Evolutionary conservation across 2,888 invertebrate genomes (phyloP).

Genomic region (Hetaerina titia): DNA sequence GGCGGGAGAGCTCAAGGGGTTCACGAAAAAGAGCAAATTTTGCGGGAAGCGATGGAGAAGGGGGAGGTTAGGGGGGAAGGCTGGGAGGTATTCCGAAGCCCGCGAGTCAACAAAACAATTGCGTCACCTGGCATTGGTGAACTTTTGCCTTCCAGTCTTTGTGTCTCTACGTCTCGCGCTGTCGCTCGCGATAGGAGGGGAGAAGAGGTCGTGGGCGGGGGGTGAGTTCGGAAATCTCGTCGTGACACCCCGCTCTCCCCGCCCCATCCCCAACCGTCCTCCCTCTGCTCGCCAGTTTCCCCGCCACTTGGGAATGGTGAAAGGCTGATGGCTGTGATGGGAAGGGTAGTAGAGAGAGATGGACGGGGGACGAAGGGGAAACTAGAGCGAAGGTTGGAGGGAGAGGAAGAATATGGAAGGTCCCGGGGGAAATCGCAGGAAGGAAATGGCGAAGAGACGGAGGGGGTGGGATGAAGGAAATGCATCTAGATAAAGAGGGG

Average conservation of each 20-base stretch:
- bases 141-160: conserved; percentile 32
- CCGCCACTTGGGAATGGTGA: neutral
- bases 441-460: neutral
- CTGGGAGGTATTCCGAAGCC: neutral
- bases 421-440: neutral
- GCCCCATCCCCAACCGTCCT: neutral
- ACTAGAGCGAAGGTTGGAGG: neutral
- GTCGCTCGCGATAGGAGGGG: neutral
- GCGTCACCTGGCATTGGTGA: conserved; percentile 35
- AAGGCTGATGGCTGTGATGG: neutral
- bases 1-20: too few species aligned
- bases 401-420: neutral
- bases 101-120: conserved; percentile 37
- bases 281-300: neutral
- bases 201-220: neutral
- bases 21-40: too few species aligned
- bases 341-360: neutral
- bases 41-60: too few species aligned
- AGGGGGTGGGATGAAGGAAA: neutral
- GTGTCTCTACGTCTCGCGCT: neutral
- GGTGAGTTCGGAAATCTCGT: neutral
- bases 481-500: neutral
- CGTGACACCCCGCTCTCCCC: neutral
- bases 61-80: neutral
- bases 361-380: neutral